These are phyloP conservation scores for Haemorhous mexicanus DNA, from an alignment of 2,113 vertebrate species.

Conservation along the genomic window DNA sequence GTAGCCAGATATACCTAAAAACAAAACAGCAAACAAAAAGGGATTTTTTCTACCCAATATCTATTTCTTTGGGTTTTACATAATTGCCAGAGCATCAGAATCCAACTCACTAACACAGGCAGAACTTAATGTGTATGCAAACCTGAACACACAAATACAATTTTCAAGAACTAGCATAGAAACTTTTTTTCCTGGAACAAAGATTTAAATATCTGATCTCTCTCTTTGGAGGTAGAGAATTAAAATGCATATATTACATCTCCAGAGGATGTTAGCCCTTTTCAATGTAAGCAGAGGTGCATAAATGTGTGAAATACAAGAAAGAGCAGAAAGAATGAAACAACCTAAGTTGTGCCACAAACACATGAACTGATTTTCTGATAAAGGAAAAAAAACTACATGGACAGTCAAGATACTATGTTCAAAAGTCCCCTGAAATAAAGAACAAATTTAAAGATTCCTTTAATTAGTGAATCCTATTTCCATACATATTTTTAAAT, in stretches of 20 bases:
- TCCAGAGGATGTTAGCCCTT: background rate
- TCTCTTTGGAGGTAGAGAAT: background rate
- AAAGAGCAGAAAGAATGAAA: background rate
- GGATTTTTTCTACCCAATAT: background rate
- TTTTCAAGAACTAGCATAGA: background rate
- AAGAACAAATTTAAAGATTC: background rate
- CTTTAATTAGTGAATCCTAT: background rate
- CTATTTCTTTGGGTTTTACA: background rate
- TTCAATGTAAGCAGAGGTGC: background rate
- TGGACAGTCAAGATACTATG: background rate
- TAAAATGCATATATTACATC: background rate
- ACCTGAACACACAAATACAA: background rate
- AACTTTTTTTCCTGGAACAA: background rate
- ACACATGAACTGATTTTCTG: background rate
- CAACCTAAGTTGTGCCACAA: rapidly evolving
- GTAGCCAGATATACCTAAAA: background rate
- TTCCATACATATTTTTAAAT: background rate
- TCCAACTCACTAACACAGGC: background rate
- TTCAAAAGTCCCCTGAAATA: background rate
- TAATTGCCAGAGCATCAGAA: background rate
- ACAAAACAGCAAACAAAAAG: background rate
- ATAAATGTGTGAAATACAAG: background rate
- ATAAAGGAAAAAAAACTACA: background rate
- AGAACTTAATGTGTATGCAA: background rate
- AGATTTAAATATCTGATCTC: background rate